phyloP scores from a whole-genome alignment of 92 coral and sea anemone species.

The Galaxea fascicularis region DNA sequence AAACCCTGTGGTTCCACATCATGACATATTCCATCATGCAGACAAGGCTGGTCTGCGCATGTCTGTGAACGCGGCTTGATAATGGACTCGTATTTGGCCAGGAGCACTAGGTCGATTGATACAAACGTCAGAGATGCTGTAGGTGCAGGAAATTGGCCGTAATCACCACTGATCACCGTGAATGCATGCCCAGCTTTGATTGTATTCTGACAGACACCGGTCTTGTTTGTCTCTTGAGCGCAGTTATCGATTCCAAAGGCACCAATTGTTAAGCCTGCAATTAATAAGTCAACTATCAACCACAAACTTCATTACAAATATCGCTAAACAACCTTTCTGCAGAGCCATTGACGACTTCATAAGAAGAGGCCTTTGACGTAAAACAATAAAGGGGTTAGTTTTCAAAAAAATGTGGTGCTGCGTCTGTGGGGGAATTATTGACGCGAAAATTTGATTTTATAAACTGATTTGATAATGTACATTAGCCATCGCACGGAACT shows the following conservation, averaged over 20 bases:
- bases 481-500: too few relatives aligned
- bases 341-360: too few relatives aligned
- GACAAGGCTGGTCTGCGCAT: conserved; percentile 76
- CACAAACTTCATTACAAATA: too few relatives aligned
- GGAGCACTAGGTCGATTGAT: conserved; percentile 72
- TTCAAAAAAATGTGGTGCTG: too few relatives aligned
- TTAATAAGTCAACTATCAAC: too few relatives aligned
- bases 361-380: too few relatives aligned
- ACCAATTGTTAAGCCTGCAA: conserved; percentile 66
- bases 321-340: too few relatives aligned
- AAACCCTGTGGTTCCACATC: conserved; percentile 78
- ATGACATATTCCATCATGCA: conserved; percentile 82
- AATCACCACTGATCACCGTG: conserved; percentile 88
- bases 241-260: conserved; percentile 81
- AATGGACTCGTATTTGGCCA: conserved; percentile 61
- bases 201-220: conserved; percentile 77
- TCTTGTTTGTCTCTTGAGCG: conserved; percentile 56
- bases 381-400: too few relatives aligned
- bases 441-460: too few relatives aligned
- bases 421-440: too few relatives aligned
- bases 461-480: too few relatives aligned
- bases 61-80: conserved; percentile 53
- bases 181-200: conserved; percentile 70
- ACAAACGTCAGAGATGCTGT: conserved; percentile 79
- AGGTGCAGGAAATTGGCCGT: conserved; percentile 93